Conservation (phyloP, 2,797 vertebrate species). For the Pangasius macronema region DNA sequence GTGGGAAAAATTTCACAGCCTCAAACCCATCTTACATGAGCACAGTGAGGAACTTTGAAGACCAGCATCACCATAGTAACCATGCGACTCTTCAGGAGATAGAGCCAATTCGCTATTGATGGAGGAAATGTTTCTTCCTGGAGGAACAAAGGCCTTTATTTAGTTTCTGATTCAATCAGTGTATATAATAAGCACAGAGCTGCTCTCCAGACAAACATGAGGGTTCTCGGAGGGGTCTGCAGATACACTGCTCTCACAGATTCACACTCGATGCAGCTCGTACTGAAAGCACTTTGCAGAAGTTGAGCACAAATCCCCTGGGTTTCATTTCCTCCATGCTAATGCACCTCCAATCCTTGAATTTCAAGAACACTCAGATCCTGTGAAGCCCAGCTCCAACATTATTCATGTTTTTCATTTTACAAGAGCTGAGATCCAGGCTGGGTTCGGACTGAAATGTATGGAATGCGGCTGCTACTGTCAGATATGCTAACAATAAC, state of each 20-base stretch:
- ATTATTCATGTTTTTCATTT: neutral
- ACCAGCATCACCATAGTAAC: conserved; percentile 73
- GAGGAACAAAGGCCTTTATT: conserved; percentile 49
- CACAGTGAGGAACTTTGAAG: conserved; percentile 12
- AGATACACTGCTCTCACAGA: conserved; percentile 13
- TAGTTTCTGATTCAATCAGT: conserved; percentile 26
- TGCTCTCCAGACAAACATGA: neutral
- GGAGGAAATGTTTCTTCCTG: conserved; percentile 63
- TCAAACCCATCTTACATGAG: conserved; percentile 41
- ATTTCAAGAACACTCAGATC: neutral
- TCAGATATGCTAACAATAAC: neutral
- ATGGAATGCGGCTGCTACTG: neutral
- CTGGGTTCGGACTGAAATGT: neutral
- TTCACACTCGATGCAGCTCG: conserved; percentile 9
- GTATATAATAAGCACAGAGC: conserved; percentile 33
- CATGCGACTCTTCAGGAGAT: conserved; percentile 69
- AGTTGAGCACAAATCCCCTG: conserved; percentile 18
- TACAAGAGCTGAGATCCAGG: neutral
- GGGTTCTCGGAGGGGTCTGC: neutral
- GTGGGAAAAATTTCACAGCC: neutral
- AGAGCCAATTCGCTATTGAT: conserved; percentile 51
- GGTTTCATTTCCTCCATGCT: conserved; percentile 16
- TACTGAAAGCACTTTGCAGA: conserved; percentile 25
- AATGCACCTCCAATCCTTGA: conserved; percentile 17
- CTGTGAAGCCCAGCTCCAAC: neutral